A percentile compares a stretch with the other conserved stretches of the same genome.
Conservation (phyloP, 2,888 invertebrate species). For the Caenorhabditis japonica region DNA sequence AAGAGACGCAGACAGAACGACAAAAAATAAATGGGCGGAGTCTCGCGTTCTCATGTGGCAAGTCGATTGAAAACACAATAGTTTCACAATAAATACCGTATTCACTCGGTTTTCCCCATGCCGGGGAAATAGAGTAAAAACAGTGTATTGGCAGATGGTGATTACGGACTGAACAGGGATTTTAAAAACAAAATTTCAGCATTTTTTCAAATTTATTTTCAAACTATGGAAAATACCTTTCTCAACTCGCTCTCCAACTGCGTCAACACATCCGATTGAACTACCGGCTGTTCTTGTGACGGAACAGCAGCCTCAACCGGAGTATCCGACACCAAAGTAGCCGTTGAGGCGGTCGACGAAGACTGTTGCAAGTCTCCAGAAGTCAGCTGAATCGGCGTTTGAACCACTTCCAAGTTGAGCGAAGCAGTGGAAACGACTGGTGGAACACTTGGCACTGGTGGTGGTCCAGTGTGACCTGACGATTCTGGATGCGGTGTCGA, state of each 20-base stretch:
- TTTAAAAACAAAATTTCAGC: too few relatives aligned
- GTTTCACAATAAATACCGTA: too few relatives aligned
- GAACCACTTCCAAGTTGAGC: slow-evolving; percentile 17
- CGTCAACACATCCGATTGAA: slow-evolving; percentile 35
- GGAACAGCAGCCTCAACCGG: background rate
- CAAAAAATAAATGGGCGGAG: too few relatives aligned
- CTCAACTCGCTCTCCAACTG: slow-evolving; percentile 48
- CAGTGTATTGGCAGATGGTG: too few relatives aligned
- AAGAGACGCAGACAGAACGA: too few relatives aligned
- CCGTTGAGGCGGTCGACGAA: slow-evolving; percentile 28
- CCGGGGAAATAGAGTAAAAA: too few relatives aligned
- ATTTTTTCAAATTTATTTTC: too few relatives aligned
- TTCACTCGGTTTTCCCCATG: too few relatives aligned
- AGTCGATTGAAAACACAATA: too few relatives aligned
- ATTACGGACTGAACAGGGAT: too few relatives aligned
- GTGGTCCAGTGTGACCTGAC: slow-evolving; percentile 19
- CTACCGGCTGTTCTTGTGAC: background rate
- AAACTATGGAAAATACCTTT: too few relatives aligned
- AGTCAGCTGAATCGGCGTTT: background rate
- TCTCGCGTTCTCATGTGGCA: too few relatives aligned
- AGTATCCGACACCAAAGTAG: slow-evolving; percentile 17
- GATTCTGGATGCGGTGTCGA: slow-evolving; percentile 54
- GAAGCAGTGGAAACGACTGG: slow-evolving; percentile 40
- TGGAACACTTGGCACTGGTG: slow-evolving; percentile 49
- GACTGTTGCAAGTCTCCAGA: slow-evolving; percentile 3